These are phyloP conservation scores for Pyrocoelia pectoralis DNA, from an alignment of 2,888 invertebrate genomes.

Conservation along the genomic window DNA sequence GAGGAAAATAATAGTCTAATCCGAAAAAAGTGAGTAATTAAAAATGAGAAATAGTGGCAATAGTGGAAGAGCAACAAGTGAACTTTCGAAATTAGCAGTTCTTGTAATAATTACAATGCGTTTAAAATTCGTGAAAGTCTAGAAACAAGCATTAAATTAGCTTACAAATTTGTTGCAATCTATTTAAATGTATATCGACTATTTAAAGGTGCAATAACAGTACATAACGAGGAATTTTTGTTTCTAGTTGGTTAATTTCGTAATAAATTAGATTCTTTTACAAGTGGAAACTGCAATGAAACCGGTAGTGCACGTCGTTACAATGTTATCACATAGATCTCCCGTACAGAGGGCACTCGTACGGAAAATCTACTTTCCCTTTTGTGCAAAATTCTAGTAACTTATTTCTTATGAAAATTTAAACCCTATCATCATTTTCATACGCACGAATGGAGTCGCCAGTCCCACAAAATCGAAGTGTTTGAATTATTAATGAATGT, in stretches of 20 bases:
- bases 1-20: too few relatives aligned
- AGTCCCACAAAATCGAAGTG: too few relatives aligned
- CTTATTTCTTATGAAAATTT: too few relatives aligned
- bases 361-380: constrained; percentile 21
- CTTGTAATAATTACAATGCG: too few relatives aligned
- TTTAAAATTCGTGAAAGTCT: neutral
- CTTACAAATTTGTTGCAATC: neutral
- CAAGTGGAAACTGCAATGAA: constrained; percentile 12
- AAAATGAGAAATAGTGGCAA: too few relatives aligned
- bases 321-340: constrained; percentile 16
- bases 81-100: too few relatives aligned
- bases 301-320: constrained; percentile 14
- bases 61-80: too few relatives aligned
- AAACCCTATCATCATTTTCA: too few relatives aligned
- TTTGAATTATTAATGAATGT: too few relatives aligned
- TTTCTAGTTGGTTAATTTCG: constrained; percentile 2
- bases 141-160: neutral
- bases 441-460: too few relatives aligned
- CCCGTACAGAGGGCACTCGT: neutral
- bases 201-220: neutral
- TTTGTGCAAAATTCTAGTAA: constrained; percentile 5
- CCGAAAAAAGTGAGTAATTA: too few relatives aligned
- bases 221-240: neutral
- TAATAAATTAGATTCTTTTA: constrained; percentile 5
- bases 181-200: neutral